A percentile compares a stretch with the other conserved stretches of the same genome.
These are phyloP conservation scores for Triplophysa dalaica DNA, from an alignment of 2,113 vertebrate genomes.

Conservation along the genomic window DNA sequence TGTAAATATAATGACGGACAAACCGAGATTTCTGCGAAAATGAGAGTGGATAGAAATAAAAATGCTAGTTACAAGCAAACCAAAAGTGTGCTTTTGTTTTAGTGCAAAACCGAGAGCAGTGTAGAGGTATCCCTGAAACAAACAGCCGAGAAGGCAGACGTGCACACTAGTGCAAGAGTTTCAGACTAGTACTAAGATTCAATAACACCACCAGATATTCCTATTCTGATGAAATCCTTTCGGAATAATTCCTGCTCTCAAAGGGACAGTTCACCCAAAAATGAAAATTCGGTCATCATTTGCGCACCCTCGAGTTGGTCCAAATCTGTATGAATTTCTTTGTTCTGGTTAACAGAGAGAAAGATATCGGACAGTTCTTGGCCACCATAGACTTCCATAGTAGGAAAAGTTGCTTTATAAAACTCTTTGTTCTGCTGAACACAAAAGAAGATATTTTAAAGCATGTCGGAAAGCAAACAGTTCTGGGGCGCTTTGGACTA, in stretches of 20 bases:
- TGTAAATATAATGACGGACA: slow-evolving; percentile 43
- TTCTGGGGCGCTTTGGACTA: no score
- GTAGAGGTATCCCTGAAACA: slow-evolving; percentile 45
- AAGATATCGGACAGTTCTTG: no score
- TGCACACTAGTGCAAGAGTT: slow-evolving; percentile 14
- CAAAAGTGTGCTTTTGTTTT: slow-evolving; percentile 43
- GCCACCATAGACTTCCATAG: no score
- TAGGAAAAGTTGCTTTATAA: no score
- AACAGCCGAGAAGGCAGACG: slow-evolving; percentile 17
- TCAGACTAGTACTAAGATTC: slow-evolving; percentile 33
- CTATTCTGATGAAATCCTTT: background rate
- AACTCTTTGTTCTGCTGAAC: no score
- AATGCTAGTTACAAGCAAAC: slow-evolving; percentile 62
- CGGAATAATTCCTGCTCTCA: slow-evolving; percentile 22
- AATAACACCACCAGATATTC: slow-evolving; percentile 63
- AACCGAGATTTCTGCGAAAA: slow-evolving; percentile 55
- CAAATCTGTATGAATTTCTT: no score
- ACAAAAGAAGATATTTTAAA: no score
- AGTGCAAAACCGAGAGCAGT: slow-evolving; percentile 44
- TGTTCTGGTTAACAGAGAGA: no score
- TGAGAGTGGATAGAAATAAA: slow-evolving; percentile 55
- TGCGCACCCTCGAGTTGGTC: no score
- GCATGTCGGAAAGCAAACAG: no score
- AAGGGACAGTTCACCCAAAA: no score
- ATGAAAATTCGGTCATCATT: no score